Evolutionary conservation across 2,797 vertebrate genomes (phyloP).

Genomic region (Clarias laeviceps): DNA sequence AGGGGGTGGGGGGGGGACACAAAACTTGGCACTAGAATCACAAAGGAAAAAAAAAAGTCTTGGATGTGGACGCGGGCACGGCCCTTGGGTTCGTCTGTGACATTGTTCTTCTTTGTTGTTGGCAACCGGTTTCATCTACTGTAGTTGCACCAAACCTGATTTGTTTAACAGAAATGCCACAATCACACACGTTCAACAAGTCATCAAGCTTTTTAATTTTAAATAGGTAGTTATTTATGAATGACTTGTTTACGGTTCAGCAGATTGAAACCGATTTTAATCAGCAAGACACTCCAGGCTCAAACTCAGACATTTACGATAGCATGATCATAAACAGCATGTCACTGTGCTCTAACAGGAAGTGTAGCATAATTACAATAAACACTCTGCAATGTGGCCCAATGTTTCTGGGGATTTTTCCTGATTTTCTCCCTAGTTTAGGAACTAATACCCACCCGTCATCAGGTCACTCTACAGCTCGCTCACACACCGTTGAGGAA

Average conservation of each 20-base stretch:
- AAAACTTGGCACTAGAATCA: background rate
- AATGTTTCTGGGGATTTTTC: no score
- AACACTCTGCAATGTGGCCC: background rate
- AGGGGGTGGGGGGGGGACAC: no score
- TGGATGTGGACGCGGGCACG: background rate
- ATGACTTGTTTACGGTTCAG: background rate
- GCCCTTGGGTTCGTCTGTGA: background rate
- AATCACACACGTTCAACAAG: background rate
- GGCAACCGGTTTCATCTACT: background rate
- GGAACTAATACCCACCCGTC: no score
- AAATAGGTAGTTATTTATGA: background rate
- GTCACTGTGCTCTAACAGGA: background rate
- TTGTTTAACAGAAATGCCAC: background rate
- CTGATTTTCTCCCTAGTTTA: no score
- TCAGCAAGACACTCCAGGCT: background rate
- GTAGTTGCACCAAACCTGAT: background rate
- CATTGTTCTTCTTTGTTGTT: background rate
- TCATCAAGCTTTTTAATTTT: background rate
- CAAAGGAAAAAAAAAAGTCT: no score
- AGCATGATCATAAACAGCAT: no score
- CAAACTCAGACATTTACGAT: background rate
- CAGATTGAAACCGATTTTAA: background rate
- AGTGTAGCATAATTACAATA: background rate
- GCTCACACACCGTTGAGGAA: no score
- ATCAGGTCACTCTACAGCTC: no score